phyloP scores from a whole-genome alignment of 2,113 vertebrate species.

The Pteropus alecto region DNA sequence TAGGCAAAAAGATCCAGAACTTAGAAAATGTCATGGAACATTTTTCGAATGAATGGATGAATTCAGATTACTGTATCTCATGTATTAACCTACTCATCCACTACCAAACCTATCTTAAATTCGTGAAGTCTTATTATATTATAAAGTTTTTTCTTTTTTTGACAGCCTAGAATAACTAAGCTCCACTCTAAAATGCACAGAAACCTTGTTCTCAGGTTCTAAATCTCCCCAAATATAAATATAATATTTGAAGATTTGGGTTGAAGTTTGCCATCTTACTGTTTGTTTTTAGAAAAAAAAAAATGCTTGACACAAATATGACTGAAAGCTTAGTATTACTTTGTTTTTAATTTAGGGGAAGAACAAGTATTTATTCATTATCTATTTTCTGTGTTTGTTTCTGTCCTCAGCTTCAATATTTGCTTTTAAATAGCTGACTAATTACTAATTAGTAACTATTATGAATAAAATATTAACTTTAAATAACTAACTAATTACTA shows the following conservation, averaged over 20 bases:
- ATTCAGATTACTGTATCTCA: not conserved
- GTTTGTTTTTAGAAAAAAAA: not conserved
- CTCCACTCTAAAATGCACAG: not conserved
- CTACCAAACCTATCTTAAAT: not conserved
- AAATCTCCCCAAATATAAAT: not conserved
- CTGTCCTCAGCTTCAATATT: not conserved
- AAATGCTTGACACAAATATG: not conserved
- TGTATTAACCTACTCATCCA: not conserved
- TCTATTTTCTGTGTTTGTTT: not conserved
- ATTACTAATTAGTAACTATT: not conserved
- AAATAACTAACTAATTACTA: too few relatives aligned
- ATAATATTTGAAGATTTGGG: not conserved
- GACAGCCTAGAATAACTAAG: not conserved
- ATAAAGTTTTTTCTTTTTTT: not conserved
- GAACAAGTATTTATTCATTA: not conserved
- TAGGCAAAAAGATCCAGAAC: not conserved
- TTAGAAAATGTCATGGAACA: not conserved
- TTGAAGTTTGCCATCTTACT: not conserved
- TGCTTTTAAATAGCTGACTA: not conserved
- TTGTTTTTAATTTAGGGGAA: not conserved
- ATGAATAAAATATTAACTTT: too few relatives aligned
- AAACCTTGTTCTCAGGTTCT: not conserved
- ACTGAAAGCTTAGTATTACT: not conserved
- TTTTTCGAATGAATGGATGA: not conserved
- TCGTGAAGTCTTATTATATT: not conserved